Evolutionary conservation across 2,113 vertebrate genomes (phyloP), one percentile per base, ranked within the genome.

Genomic region (Macquaria ambigua): DNA sequence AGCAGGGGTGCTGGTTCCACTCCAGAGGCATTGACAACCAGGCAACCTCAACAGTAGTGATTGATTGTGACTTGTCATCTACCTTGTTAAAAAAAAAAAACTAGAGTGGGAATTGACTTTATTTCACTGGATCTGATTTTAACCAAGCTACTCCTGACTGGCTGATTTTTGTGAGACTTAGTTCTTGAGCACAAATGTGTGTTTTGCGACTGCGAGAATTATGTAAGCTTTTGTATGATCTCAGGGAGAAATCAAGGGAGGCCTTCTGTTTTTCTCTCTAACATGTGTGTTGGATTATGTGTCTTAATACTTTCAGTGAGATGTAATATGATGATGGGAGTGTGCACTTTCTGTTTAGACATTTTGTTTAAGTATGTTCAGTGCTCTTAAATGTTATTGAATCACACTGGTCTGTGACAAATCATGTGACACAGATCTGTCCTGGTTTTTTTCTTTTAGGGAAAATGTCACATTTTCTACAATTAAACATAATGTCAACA

Each of bases 241-340:
- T 92, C 71, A 74, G 76, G 66, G 46, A 83, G 71, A 73, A 83
- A 79, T 78, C 66, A 76, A 86, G 63, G 46, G 68, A 83, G 72
- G 79, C 70, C 41, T 58, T 79, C 16, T 75, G 53, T 87, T 76
- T 85, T 86, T 85, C 52, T 79, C 58, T 89, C 48, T 7, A 43
- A 77, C 88, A 89, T 76, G 48, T 84, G 85, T 87, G 85, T 86
- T 74, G 39, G 11, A 84, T 90, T 86, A 90, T 79, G 37, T 85
- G 82, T 71, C 21, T 53, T 63, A 69, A 90, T 88, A 46, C 23
- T 80, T 81, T 68, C 62, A 83, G 72, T 43, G 50, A 75, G 53
- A 79, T 80, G 67, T 85, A 68, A 88, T 43, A 64, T 25, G 64
- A 74, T 61, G 72, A 81, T 62, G 77, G 74, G 55, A 77, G 82